Base-by-base conservation (phyloP, 2,888 invertebrate genomes). In the Limnephilus auricula region DNA sequence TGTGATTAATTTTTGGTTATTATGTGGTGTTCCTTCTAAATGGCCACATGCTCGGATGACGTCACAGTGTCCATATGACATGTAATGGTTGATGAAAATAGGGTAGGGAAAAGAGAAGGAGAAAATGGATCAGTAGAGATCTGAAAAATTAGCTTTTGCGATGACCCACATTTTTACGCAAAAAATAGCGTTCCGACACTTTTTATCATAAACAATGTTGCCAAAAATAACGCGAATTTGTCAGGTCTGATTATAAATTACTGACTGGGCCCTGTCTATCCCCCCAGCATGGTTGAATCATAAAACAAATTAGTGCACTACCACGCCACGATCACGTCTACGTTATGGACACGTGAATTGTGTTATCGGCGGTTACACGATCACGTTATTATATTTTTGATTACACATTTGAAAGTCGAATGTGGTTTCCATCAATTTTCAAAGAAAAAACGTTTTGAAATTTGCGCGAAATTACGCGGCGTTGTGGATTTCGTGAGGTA, bases 381-480 rank as follows among this genome's bases (percentile, higher is more conserved):
- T 65, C 65, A n/a, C 65, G 65, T n/a, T 80, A 80, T 32, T 80
- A 80, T 80, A 80, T 80, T 80, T 80, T 80, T 80, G 30, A 80
- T 32, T 80, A 32, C 32, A 80, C 12, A 40, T 40, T 80, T 18
- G 31, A 32, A 80, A 15, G 31, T 12, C 65, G 65, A 65, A 65
- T n/a, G 65, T n/a, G 65, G 6, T 65, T n/a, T 25, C 25, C 65
- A 65, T 65, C 65, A 65, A 65, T n/a, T 18, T n/a, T 2, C 6
- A 65, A 9, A 65, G 65, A 65, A 65, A n/a, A 65, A 65, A 1
- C 25, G n/a, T 65, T 65, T 65, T n/a, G 65, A 65, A 65, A n/a
- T 65, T 25, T n/a, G n/a, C 25, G 25, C n/a, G 9, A 65, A 65
- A 65, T 18, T 6, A 25, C 65, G 25, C 25, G 15, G 25, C 25